Evolutionary conservation across 2,113 vertebrate genomes (phyloP), one percentile per base, ranked within the genome.

Genomic region (Theristicus caerulescens): DNA sequence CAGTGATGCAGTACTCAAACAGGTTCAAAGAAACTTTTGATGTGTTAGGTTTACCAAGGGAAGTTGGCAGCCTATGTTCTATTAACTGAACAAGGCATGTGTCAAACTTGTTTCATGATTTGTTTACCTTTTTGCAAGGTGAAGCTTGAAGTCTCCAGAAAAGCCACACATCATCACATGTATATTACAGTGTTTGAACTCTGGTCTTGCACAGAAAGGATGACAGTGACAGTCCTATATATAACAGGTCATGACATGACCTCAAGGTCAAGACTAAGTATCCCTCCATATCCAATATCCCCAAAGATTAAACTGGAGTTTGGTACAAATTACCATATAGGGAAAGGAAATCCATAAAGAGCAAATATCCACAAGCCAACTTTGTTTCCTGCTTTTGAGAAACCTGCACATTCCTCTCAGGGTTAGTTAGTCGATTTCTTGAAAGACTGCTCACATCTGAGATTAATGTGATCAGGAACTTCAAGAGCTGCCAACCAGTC

Each of bases 241-340:
- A 0, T 7, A 54, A 19, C 0, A 70, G 34, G 8, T 29, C 18
- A 55, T 1, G 1, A 18, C 0, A n/a, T 7, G 9, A 77, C n/a
- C 16, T 71, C 18, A 61, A 46, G 4, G 13, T 25, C 31, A 65
- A 55, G 6, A 64, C 34, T 31, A 0, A 13, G 29, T 20, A 58
- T n/a, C 7, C 15, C n/a, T 78, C 19, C 17, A 2, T 7, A 84
- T 11, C 15, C 6, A 20, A 4, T 11, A 65, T 10, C 11, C 22
- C 26, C 5, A 10, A 21, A 74, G 25, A 11, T 3, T 24, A 13
- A 52, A 52, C 20, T 27, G 5, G 11, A 29, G 10, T 44, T 58
- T 54, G 11, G 22, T 34, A 67, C 7, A n/a, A 13, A 54, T 19
- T 14, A 66, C 31, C 9, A 46, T 16, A 25, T 0, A 25, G 13